Evolutionary conservation across 2,888 invertebrate species (phyloP).

Genomic region (Dilophus febrilis): DNA sequence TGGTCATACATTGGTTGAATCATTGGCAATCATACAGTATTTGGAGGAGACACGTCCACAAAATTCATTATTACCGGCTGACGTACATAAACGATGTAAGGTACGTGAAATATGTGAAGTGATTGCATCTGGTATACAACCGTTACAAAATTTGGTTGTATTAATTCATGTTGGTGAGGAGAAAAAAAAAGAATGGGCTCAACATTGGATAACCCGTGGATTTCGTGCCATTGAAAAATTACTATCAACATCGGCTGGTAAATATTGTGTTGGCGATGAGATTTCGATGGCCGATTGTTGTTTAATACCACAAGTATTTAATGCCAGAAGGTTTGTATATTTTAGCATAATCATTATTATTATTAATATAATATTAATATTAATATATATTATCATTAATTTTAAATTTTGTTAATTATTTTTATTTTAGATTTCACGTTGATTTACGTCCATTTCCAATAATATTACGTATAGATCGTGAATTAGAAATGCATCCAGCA

Average conservation of each 20-base stretch:
- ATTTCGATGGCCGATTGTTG: conserved; percentile 90
- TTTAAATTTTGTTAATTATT: not conserved
- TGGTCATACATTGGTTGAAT: conserved; percentile 53
- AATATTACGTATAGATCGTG: conserved; percentile 71
- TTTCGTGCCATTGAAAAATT: conserved; percentile 81
- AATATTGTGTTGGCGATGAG: conserved; percentile 86
- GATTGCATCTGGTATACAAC: conserved; percentile 89
- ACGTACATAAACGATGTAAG: conserved; percentile 74
- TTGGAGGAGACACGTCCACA: conserved; percentile 84
- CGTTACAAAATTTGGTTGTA: conserved; percentile 82
- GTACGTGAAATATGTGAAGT: conserved; percentile 85
- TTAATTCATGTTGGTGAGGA: conserved; percentile 76
- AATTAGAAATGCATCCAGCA: conserved; percentile 72
- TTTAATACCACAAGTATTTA: conserved; percentile 88
- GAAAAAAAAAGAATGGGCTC: conserved; percentile 83
- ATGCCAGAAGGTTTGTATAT: conserved; percentile 78
- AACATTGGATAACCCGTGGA: conserved; percentile 81
- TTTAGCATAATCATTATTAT: conserved; percentile 5
- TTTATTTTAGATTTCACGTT: conserved; percentile 71
- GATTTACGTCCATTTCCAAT: conserved; percentile 80
- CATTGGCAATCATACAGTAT: conserved; percentile 84
- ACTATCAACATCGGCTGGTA: conserved; percentile 66
- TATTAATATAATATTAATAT: not conserved
- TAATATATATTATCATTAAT: conserved; percentile 3
- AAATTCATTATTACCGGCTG: conserved; percentile 72